A percentile compares a stretch with the other conserved stretches of the same genome.
phyloP scores from a whole-genome alignment of 2,797 vertebrate genomes.

The Acanthiza pusilla region DNA sequence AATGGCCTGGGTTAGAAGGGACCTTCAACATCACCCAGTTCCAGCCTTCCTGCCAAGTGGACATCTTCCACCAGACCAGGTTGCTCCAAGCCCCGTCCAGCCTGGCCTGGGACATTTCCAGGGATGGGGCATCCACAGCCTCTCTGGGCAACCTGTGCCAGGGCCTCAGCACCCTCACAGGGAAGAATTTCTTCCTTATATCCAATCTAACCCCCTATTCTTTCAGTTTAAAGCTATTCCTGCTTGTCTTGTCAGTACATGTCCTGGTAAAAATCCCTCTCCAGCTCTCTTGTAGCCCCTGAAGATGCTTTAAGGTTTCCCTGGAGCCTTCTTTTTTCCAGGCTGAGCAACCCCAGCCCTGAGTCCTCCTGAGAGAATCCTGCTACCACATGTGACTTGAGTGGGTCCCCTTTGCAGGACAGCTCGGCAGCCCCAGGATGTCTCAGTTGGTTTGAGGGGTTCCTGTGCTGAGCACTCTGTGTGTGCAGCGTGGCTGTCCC shows the following conservation, averaged over 20 bases:
- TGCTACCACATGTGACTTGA: fast-evolving
- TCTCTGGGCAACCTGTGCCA: neutral
- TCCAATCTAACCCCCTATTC: neutral
- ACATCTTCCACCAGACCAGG: neutral
- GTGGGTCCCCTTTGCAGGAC: neutral
- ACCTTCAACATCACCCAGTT: neutral
- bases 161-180: neutral
- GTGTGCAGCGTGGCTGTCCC: fast-evolving
- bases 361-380: neutral
- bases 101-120: neutral
- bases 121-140: neutral
- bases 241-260: neutral
- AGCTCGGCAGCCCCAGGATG: fast-evolving
- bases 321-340: neutral
- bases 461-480: neutral
- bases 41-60: neutral
- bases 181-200: neutral
- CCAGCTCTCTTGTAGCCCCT: neutral
- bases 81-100: fast-evolving
- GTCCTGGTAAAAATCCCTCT: neutral
- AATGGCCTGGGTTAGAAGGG: neutral
- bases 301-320: neutral
- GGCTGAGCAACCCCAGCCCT: neutral
- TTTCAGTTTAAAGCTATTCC: neutral
- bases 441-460: neutral